These are phyloP conservation scores for Zygaena filipendulae DNA, from an alignment of 2,888 invertebrate genomes.

Conservation along the genomic window DNA sequence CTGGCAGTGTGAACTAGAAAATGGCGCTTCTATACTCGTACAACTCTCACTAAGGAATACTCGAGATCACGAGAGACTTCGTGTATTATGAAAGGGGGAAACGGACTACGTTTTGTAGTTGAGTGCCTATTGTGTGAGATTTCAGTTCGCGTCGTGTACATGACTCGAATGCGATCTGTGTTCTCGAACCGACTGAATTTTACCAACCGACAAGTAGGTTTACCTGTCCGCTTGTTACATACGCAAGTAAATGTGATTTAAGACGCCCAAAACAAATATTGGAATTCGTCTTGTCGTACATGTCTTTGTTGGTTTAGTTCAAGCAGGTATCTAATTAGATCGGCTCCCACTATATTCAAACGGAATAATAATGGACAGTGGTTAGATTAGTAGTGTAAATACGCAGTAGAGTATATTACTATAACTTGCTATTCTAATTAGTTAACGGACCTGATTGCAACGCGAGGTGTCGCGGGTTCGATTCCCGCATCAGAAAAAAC, in stretches of 20 bases:
- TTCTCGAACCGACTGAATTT: slow-evolving; percentile 55
- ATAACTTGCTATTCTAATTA: too few relatives aligned
- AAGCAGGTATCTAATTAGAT: slow-evolving; percentile 42
- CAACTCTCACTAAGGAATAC: too few relatives aligned
- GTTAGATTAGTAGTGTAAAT: slow-evolving; percentile 20
- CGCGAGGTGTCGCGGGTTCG: too few relatives aligned
- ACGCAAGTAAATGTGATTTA: slow-evolving; percentile 57
- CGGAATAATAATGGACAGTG: slow-evolving; percentile 38
- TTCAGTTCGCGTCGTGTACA: slow-evolving; percentile 33
- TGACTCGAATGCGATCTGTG: slow-evolving; percentile 57
- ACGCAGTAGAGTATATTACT: too few relatives aligned
- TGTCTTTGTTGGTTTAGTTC: slow-evolving; percentile 30
- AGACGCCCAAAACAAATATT: slow-evolving; percentile 60
- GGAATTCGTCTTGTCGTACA: slow-evolving; percentile 30
- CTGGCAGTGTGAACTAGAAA: too few relatives aligned
- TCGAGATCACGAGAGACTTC: too few relatives aligned
- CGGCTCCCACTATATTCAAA: slow-evolving; percentile 38
- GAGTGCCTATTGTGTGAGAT: slow-evolving; percentile 28
- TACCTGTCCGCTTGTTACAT: slow-evolving; percentile 55
- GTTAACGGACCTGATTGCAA: too few relatives aligned
- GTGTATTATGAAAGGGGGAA: too few relatives aligned
- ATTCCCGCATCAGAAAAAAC: too few relatives aligned
- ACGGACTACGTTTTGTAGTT: too few relatives aligned
- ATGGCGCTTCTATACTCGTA: too few relatives aligned
- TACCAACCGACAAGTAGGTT: slow-evolving; percentile 47